Conservation (phyloP, 2,888 invertebrate genomes). For the Toxonevra muliebris region DNA sequence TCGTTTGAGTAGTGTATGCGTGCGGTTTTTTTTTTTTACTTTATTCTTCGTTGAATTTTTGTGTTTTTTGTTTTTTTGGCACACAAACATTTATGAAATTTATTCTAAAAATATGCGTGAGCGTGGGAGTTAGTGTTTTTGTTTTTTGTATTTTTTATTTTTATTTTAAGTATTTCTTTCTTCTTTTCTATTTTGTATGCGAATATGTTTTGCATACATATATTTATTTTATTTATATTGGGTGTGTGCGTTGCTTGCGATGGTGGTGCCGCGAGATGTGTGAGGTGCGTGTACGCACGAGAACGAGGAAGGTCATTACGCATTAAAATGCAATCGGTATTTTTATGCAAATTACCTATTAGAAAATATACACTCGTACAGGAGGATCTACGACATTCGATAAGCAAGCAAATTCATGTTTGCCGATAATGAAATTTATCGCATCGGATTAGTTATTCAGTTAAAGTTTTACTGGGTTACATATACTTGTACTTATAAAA, state of each 20-base stretch:
- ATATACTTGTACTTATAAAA: too few species aligned
- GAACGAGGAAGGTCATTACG: neutral
- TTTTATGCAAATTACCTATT: constrained; percentile 4
- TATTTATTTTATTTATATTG: too few species aligned
- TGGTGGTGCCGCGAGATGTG: neutral
- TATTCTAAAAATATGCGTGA: constrained; percentile 30
- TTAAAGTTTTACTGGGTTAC: too few species aligned
- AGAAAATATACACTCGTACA: neutral
- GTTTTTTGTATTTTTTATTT: neutral
- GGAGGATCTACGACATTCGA: too few species aligned
- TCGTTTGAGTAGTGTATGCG: neutral
- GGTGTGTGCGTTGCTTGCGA: constrained; percentile 1
- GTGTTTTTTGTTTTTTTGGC: too few species aligned
- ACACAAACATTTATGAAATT: neutral
- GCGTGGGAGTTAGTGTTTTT: constrained; percentile 9
- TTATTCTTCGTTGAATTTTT: neutral
- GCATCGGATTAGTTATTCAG: too few species aligned
- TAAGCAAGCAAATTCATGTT: too few species aligned
- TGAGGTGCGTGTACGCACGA: neutral
- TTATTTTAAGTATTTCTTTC: constrained; percentile 28
- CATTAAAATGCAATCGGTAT: constrained; percentile 18
- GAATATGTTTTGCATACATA: neutral
- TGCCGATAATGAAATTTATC: too few species aligned
- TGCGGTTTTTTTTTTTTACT: neutral
- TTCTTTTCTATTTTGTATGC: constrained; percentile 13